Evolutionary conservation across 1,140 invertebrate genomes (phyloP), one percentile per base, ranked within the genome.

Genomic region (Zophobas morio): DNA sequence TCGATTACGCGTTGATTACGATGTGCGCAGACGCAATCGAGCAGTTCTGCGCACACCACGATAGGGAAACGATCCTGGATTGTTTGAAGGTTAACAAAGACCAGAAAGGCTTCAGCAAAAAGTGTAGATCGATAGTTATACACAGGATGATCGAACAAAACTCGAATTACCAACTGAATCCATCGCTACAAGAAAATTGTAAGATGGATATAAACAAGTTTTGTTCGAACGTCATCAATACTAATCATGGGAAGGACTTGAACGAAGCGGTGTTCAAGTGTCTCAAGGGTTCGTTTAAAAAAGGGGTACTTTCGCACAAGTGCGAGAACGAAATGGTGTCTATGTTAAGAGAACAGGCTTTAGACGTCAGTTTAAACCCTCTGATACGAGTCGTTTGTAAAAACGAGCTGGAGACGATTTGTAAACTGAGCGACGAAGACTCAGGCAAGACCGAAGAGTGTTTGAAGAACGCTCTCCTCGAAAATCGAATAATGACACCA

Each of bases 101-200:
- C 84, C 91, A 96, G 80, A 86, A 89, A 32, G 90, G 89, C 34
- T 99, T 98, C 88, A 94, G 97, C 85, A 90, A 92, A 71, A 93
- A 93, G 70, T 99, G 98, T 86, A 93, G 95, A 83, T 88, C 92
- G 66, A 90, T 99, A 6, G 93, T 99, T 1, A 88, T 96, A 4
- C 93, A 94, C 85, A 89, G 98, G 84, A 94, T 98, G 92, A 93
- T 96, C 73, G 96, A 97, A 86, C 96, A 98, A 87, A 96, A 96
- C 85, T 90, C 92, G 54, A 97, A 99, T 87, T 96, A 96, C 82
- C 90, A 97, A 80, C 93, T 99, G 60, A 99, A 99, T 89, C 95
- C 95, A 8, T 89, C 91, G 3, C 88, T 99, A 37, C 93, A 95
- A 84, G 92, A 91, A 77, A 90, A 92, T 2, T 98, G 96, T 84